These are phyloP conservation scores for Melanostoma mellinum DNA, from an alignment of 2,888 invertebrate species.

Conservation along the genomic window DNA sequence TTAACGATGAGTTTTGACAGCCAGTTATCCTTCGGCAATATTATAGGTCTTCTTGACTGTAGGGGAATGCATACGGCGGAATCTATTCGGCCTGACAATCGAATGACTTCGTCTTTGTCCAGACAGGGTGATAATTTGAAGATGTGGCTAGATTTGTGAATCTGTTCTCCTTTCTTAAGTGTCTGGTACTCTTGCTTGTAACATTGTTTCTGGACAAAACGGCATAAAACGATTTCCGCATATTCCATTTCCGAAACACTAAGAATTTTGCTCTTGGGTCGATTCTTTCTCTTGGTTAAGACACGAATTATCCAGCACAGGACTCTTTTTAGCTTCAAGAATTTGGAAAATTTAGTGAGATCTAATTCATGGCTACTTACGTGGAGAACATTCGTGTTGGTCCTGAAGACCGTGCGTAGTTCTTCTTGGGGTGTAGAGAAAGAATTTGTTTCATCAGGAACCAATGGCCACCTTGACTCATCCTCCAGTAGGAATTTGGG, in stretches of 20 bases:
- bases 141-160: slow-evolving; percentile 7
- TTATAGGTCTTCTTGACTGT: slow-evolving; percentile 5
- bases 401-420: background rate
- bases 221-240: slow-evolving; percentile 6
- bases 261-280: background rate
- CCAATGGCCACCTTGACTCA: background rate
- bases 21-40: background rate
- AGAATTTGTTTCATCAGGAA: background rate
- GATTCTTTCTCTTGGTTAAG: background rate
- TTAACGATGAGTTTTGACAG: slow-evolving; percentile 1
- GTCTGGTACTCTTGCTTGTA: slow-evolving; percentile 7
- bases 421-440: background rate
- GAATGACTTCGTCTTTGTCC: background rate
- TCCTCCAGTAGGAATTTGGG: slow-evolving; percentile 13
- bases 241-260: background rate
- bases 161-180: background rate
- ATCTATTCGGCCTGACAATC: slow-evolving; percentile 13
- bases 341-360: slow-evolving; percentile 22
- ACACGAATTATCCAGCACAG: slow-evolving; percentile 22
- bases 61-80: background rate
- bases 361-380: slow-evolving; percentile 15
- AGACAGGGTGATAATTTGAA: background rate
- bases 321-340: slow-evolving; percentile 28
- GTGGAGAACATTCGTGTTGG: background rate
- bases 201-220: slow-evolving; percentile 8